Base-by-base conservation (phyloP, 1,140 invertebrate species). In the Periplaneta americana region DNA sequence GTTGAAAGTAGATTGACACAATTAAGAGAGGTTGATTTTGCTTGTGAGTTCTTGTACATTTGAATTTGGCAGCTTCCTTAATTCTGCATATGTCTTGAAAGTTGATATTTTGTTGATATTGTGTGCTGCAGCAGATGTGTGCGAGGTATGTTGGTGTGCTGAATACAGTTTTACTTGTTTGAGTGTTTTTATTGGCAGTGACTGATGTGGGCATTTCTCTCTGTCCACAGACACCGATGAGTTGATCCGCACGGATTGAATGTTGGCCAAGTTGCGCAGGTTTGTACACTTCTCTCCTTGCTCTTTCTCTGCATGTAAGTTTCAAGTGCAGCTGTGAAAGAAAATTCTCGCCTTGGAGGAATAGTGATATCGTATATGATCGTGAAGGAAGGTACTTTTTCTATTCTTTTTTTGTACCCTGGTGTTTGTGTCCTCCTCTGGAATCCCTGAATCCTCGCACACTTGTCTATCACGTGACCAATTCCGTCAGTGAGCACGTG, bases 201-300 rank as follows among this genome's bases (percentile, higher is more conserved):
- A 78, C 76, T 78, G 76, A 78, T 78, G n/a, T n/a, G 22, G 76
- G 34, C 28, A 31, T 78, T 31, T 78, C 35, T 78, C 75, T 76
- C 75, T 78, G n/a, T 78, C 76, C 36, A 36, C 76, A 78, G 76
- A 34, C 76, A 36, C 76, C 76, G n/a, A 31, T 78, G 28, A 36
- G 76, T 78, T 78, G 76, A n/a, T 66, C 48, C 11, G 22, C 48
- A 28, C 28, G 48, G 22, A 66, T 66, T n/a, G 48, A 66, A 4
- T 31, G 28, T 39, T 78, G 33, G 76, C 22, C 76, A 15, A 36
- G 13, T 35, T 35, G 76, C 10, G n/a, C 77, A 85, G 84, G 79
- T 84, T 84, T 82, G 81, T 85, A 84, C 83, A 84, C 83, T 83
- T 84, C 83, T 83, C 83, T 83, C 80, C 82, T 84, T 83, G 81